These are phyloP conservation scores for Cephalotes varians DNA, from an alignment of 2,888 invertebrate species.

Conservation along the genomic window DNA sequence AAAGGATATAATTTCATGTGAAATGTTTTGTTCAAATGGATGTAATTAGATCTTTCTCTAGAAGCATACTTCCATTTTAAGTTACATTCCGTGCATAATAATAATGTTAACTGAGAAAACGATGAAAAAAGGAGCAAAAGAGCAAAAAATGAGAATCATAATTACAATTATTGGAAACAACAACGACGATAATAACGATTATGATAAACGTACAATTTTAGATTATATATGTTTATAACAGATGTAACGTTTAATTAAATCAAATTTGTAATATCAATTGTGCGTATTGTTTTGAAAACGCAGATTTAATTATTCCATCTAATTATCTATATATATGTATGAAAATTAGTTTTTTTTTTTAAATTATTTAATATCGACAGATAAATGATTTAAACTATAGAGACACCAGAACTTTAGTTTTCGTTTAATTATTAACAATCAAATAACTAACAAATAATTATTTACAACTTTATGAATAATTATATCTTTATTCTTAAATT, in stretches of 20 bases:
- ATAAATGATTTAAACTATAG: neutral
- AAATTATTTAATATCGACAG: neutral
- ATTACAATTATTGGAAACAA: conserved; percentile 58
- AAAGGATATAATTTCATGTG: neutral
- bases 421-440: neutral
- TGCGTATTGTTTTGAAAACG: conserved; percentile 82
- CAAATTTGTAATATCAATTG: conserved; percentile 83
- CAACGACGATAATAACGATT: conserved; percentile 55
- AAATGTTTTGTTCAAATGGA: conserved; percentile 22
- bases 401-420: neutral
- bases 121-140: conserved; percentile 24
- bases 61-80: conserved; percentile 33
- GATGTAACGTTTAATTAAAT: conserved; percentile 79
- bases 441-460: neutral
- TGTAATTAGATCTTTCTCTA: conserved; percentile 3
- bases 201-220: conserved; percentile 66
- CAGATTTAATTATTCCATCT: neutral
- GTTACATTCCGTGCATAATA: conserved; percentile 15
- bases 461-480: neutral
- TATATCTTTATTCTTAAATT: neutral
- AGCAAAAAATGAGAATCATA: conserved; percentile 54
- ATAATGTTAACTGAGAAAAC: conserved; percentile 19
- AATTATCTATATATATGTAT: neutral
- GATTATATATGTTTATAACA: conserved; percentile 81
- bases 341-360: neutral